A percentile compares a stretch with the other conserved stretches of the same genome.
Conservation (phyloP, 2,113 vertebrate species). For the Mastomys natalensis region DNA sequence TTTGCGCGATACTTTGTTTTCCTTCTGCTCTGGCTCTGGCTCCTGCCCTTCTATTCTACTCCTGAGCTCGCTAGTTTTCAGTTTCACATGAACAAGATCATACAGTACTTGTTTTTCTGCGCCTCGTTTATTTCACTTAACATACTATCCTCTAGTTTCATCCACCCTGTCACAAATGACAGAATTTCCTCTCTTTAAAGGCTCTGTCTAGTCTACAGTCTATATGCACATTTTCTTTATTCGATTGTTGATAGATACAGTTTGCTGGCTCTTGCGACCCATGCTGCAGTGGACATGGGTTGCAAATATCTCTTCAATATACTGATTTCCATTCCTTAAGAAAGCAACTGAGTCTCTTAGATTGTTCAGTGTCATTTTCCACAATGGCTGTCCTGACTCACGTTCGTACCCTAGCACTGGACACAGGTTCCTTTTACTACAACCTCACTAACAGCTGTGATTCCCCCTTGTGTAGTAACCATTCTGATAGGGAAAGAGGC, state of each 20-base stretch:
- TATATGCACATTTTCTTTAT: background rate
- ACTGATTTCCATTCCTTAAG: background rate
- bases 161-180: background rate
- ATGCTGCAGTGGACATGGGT: background rate
- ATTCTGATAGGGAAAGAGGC: background rate
- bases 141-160: too few species aligned
- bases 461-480: background rate
- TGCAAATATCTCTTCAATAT: background rate
- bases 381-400: background rate
- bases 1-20: background rate
- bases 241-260: too few species aligned
- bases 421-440: background rate
- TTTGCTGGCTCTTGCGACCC: background rate
- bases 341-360: background rate
- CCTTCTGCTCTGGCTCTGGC: background rate
- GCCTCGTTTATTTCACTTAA: background rate
- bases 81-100: background rate
- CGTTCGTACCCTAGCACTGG: too few species aligned
- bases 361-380: background rate
- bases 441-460: background rate
- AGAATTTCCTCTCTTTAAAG: background rate
- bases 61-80: background rate
- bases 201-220: too few species aligned
- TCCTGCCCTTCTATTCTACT: background rate
- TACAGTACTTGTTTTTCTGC: background rate